phyloP scores from a whole-genome alignment of 2,797 vertebrate species.

The Pseudopleuronectes americanus region DNA sequence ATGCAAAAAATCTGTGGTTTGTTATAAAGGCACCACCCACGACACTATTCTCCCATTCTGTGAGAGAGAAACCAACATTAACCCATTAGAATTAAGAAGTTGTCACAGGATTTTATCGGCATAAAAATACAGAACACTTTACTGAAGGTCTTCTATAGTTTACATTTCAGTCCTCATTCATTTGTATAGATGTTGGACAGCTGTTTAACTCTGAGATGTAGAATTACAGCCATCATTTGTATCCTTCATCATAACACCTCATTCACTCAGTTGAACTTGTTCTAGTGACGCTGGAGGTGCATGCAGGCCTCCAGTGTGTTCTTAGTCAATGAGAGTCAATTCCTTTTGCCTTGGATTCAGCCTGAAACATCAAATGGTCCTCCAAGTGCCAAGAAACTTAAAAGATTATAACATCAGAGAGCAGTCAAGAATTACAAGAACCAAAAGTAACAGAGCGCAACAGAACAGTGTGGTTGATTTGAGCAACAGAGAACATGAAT shows the following conservation, averaged over 20 bases:
- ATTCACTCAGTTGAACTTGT: conserved; percentile 6
- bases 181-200: conserved; percentile 13
- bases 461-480: conserved; percentile 24
- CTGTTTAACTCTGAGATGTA: conserved; percentile 18
- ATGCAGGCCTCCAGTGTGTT: background rate
- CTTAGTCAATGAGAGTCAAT: conserved; percentile 7
- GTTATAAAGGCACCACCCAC: conserved; percentile 71
- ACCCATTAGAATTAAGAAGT: conserved; percentile 29
- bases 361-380: conserved; percentile 6
- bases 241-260: conserved; percentile 2
- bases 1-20: conserved; percentile 50
- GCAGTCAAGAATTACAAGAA: conserved; percentile 9
- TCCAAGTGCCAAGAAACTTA: conserved; percentile 35
- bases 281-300: background rate
- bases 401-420: conserved; percentile 22
- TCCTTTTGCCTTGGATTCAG: conserved; percentile 23
- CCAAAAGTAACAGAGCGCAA: conserved; percentile 44
- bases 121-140: conserved; percentile 29
- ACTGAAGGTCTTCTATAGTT: conserved; percentile 13
- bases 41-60: conserved; percentile 27
- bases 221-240: conserved; percentile 11
- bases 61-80: conserved; percentile 38
- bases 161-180: conserved; percentile 15
- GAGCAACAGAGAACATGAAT: conserved; percentile 17
- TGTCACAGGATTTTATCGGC: conserved; percentile 30